Evolutionary conservation across 2,797 vertebrate species (phyloP), one percentile per base, ranked within the genome.

Genomic region (Lophotriccus pileatus): DNA sequence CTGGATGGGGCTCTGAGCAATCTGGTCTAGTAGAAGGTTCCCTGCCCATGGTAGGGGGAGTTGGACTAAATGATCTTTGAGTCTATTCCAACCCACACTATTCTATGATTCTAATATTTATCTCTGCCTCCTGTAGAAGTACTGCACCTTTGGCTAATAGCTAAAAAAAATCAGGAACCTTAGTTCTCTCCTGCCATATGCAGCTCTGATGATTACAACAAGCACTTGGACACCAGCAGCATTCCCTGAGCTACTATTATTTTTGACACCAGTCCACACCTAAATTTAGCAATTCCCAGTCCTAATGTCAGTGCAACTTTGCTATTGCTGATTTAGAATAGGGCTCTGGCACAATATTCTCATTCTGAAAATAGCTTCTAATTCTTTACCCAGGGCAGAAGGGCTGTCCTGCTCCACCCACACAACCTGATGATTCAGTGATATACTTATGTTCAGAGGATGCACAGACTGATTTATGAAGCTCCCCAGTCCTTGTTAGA

Each of bases 261-360:
- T 95, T 96, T 84, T 92, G 49, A 92, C 52, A 91, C n/a, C 49
- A 75, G 49, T 76, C 62, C 75, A 83, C 62, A 55, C 25, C 79
- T 95, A 95, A 91, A 90, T 90, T 93, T 92, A 96, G 90, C 70
- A 94, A 96, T 95, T 97, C 76, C 94, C 79, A 95, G 78, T 80
- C 52, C 81, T 78, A 90, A 80, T 14, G 34, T 67, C 68, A 84
- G 73, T 32, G n/a, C 81, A 96, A 34, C 69, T 89, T 94, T 72
- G 55, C 41, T 85, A 47, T 43, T 84, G 79, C 85, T 90, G 90
- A 92, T 93, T 94, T 92, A 91, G 69, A 93, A 91, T 64, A 84
- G 67, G 52, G 84, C 58, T 67, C 87, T 91, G 92, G 84, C 85
- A 93, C 87, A 84, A 72, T 84, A 91, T 88, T 95, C 92, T 92